Evolutionary conservation across 2,888 invertebrate genomes (phyloP), one percentile per base, ranked within the genome.

Genomic region (Hetaerina titia): DNA sequence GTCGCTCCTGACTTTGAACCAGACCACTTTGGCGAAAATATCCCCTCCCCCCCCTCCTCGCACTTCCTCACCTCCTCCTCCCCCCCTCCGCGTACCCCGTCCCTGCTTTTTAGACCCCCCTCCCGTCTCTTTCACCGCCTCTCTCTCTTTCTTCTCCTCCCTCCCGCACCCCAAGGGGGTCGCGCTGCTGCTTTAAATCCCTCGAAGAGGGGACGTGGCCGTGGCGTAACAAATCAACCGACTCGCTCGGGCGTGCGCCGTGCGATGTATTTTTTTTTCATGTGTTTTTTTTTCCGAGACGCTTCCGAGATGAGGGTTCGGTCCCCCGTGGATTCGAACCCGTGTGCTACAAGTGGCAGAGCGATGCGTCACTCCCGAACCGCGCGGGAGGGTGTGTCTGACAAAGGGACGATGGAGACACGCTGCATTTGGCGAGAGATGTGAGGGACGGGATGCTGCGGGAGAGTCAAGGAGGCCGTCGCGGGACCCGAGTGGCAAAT

Each of bases 1-100:
- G 74, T 81, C 31, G 25, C 81, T 31, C 81, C 25, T 31, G 81
- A 81, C 81, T 81, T 81, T 81, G 81, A 81, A 81, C 81, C 81
- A 81, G 31, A 81, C 81, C 81, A 81, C 31, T 81, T 81, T 81
- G 81, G 81, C 31, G 31, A 81, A 81, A 81, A 81, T 31, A 13
- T 31, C 81, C 69, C 19, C 69, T n/a, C 69, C 69, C 74, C 31
- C 74, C 74, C 74, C 6, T 25, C 74, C 74, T 74, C 74, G 25
- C 69, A 69, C 69, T 7, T 22, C 22, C 7, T 69, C 22, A 69
- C 25, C 81, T 45, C 81, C 31, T 31, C 4, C 22, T 31, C 11
- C 13, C 81, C 81, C 11, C 31, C 60, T 60, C 1, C 45, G 11
- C 60, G 1, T 60, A 11, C 60, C 81, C 81, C 81, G 8, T 81